phyloP scores from a whole-genome alignment of 2,888 invertebrate genomes.

The Brachyptera putata region DNA sequence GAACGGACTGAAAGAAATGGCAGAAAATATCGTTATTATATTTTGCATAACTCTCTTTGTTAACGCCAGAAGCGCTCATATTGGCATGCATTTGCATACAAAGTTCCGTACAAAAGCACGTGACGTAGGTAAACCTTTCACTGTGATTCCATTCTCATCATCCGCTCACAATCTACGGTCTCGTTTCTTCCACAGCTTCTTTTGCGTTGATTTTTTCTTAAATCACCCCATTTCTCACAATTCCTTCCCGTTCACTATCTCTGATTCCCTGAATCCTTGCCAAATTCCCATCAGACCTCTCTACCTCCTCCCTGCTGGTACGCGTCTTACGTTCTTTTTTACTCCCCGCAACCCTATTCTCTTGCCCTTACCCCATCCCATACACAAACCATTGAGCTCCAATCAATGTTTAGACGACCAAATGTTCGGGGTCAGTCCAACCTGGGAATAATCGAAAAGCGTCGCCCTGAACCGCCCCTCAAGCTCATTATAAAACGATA shows the following conservation, averaged over 20 bases:
- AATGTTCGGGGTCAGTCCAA: not conserved
- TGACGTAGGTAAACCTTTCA: too few species aligned
- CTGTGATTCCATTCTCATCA: slow-evolving; percentile 5
- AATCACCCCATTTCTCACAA: slow-evolving; percentile 16
- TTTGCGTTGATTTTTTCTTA: slow-evolving; percentile 3
- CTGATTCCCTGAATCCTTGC: slow-evolving; percentile 15
- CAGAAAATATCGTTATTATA: too few species aligned
- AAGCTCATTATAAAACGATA: slow-evolving; percentile 11
- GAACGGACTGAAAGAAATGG: too few species aligned
- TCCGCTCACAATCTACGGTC: not conserved
- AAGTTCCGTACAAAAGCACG: too few species aligned
- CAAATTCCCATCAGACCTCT: slow-evolving; percentile 6
- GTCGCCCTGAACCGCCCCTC: not conserved
- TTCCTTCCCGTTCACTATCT: slow-evolving; percentile 15
- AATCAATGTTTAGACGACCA: slow-evolving; percentile 7
- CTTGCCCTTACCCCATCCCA: too few species aligned
- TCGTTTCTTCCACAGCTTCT: not conserved
- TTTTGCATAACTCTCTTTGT: too few species aligned
- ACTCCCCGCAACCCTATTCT: too few species aligned
- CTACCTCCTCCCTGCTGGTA: not conserved
- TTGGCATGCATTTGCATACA: too few species aligned
- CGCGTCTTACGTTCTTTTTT: not conserved
- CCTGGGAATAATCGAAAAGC: not conserved
- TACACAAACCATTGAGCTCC: too few species aligned
- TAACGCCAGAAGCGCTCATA: too few species aligned